Base-by-base conservation (phyloP, 2,113 vertebrate genomes). In the Semnornis frantzii region DNA sequence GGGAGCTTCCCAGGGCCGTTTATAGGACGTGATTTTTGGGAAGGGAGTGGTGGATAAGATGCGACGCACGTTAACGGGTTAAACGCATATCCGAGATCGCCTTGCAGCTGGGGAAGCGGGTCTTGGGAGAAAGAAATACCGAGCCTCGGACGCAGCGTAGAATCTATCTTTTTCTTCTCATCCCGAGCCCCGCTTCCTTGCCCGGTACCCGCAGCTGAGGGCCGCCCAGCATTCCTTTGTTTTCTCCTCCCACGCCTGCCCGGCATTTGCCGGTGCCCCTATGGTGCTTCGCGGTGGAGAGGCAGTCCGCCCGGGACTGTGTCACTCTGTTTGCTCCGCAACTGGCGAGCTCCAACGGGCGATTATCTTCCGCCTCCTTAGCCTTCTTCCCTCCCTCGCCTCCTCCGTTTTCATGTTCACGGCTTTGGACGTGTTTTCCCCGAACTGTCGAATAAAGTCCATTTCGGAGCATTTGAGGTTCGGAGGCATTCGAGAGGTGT, bases 371-470 rank as follows among this genome's bases (percentile, higher is more conserved):
- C 54, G 3, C 71, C 54, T 74, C 39, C 46, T 82, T 73, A 25
- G 4, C 19, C 74, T 50, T 89, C 78, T 79, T 79, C 66, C 34
- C 92, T 79, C 30, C 39, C 55, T 24, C 66, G 85, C 85, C 59
- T 76, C 52, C 74, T 85, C 75, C 39, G 5, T 50, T 76, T 24
- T 54, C 50, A 62, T 23, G 2, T 48, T 78, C 84, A 16, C 3
- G 23, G 54, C 18, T 46, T 54, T 62, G 8, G 28, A 66, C n/a
- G 69, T 3, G 7, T 58, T 44, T 82, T 42, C 42, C 23, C 39
- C 7, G 5, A 27, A 42, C 0, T 9, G 21, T 31, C 0, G 4
- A 10, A 25, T 46, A 18, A 60, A 17, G 23, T 5, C 21, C 0
- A 1, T 20, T 46, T 64, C 25, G 10, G 48, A 52, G 17, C n/a